Evolutionary conservation across 2,888 invertebrate species (phyloP).

Genomic region (Drosophila acutilabella): DNA sequence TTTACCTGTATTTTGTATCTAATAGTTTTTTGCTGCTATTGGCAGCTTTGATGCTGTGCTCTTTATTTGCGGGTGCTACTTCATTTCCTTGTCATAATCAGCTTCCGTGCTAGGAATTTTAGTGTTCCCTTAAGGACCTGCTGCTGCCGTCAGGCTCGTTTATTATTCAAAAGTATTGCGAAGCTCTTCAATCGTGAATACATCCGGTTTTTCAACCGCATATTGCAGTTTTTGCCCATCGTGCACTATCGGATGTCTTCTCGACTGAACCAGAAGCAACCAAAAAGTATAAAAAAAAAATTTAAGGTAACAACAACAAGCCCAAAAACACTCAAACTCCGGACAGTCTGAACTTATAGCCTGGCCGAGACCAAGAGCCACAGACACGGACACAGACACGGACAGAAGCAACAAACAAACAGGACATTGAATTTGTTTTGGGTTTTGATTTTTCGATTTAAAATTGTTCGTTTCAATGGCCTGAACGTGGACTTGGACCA

Average conservation of each 20-base stretch:
- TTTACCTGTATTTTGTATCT: background rate
- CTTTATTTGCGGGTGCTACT: conserved; percentile 31
- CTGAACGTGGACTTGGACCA: conserved; percentile 16
- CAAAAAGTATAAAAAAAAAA: conserved; percentile 2
- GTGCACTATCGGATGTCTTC: conserved; percentile 54
- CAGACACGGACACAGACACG: conserved; percentile 18
- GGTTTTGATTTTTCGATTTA: conserved; percentile 77
- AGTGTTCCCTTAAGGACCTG: conserved; percentile 24
- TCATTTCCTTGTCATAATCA: conserved; percentile 68
- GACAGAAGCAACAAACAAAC: conserved; percentile 50
- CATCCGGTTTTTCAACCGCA: conserved; percentile 72
- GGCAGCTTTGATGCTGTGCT: conserved; percentile 8
- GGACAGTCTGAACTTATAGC: conserved; percentile 3
- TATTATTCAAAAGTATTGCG: conserved; percentile 50
- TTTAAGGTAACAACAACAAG: background rate
- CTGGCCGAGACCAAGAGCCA: conserved; percentile 12
- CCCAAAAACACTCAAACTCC: background rate
- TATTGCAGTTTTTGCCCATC: conserved; percentile 66
- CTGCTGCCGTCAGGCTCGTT: conserved; percentile 37
- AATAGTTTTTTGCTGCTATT: background rate
- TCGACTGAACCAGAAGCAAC: conserved; percentile 49
- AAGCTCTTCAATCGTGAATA: conserved; percentile 60
- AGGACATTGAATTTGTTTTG: conserved; percentile 79
- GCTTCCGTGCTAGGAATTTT: conserved; percentile 58
- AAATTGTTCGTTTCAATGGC: conserved; percentile 76